Evolutionary conservation across 2,888 invertebrate genomes (phyloP), one percentile per base, ranked within the genome.

Genomic region (Lapara coniferarum): DNA sequence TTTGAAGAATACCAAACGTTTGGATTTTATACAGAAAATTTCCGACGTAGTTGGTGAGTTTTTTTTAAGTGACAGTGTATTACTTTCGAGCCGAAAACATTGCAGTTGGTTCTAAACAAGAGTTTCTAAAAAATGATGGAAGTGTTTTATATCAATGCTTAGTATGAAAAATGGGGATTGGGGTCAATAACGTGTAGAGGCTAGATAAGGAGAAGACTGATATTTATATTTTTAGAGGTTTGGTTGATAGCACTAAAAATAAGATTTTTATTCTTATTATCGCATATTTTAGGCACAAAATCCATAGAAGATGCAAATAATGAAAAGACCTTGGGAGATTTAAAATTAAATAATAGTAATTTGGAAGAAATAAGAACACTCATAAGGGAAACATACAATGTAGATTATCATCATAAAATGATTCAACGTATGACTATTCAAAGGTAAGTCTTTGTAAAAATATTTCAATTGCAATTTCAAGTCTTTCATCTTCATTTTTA

Each of bases 391-490:
- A 56, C 68, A 0, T 78, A 71, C 37, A 70, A 78, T 13, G 56
- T 78, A 4, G 74, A 70, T 25, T 78, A 75, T 67, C 63, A 80
- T 0, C 16, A 51, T 10, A 77, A 81, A 10, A 77, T 73, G 19
- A 66, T 81, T 16, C 59, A 71, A 66, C 66, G 69, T 46, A 71
- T 81, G 69, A 75, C 78, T 2, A 72, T 85, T 66, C 71, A 55
- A 14, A 72, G 74, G 84, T 85, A 77, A 96, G 77, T 71, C 4
- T 58, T 56, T 55, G 10, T 19, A 25, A 1, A 25, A 25, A 25
- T 25, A 25, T 25, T 25, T 25, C 25, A 25, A 25, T 25, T 25
- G 25, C 25, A 25, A 25, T 25, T 25, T 25, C 1, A 25, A 25
- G 2, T 25, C 25, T 25, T 25, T 25, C 25, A 25, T 25, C 25